Conservation (phyloP, 2,888 invertebrate genomes). For the Caenorhabditis sulstoni region DNA sequence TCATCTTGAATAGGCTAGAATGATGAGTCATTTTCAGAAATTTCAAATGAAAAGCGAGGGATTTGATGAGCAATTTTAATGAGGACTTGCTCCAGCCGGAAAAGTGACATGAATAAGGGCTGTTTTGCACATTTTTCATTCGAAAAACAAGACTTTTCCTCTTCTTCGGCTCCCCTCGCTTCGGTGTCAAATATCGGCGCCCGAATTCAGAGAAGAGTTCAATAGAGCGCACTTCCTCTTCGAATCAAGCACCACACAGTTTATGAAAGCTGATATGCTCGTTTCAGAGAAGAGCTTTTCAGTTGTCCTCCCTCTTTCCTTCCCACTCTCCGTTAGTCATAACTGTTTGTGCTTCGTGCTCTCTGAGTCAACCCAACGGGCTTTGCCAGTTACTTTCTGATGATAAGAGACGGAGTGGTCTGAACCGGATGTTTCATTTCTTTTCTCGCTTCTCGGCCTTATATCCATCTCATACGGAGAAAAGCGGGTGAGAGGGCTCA, state of each 20-base stretch:
- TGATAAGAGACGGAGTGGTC: slow-evolving; percentile 14
- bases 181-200: slow-evolving; percentile 41
- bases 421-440: slow-evolving; percentile 19
- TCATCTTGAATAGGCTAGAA: background rate
- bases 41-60: background rate
- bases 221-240: background rate
- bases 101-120: slow-evolving; percentile 47
- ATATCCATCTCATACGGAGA: background rate
- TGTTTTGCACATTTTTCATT: slow-evolving; percentile 28
- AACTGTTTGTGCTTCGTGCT: slow-evolving; percentile 40
- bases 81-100: slow-evolving; percentile 36
- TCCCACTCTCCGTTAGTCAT: slow-evolving; percentile 30
- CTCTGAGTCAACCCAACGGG: slow-evolving; percentile 37
- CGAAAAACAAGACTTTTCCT: slow-evolving; percentile 19
- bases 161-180: background rate
- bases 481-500: slow-evolving; percentile 12
- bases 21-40: background rate
- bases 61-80: slow-evolving; percentile 47
- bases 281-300: background rate
- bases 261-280: slow-evolving; percentile 17
- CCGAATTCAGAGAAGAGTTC: slow-evolving; percentile 2
- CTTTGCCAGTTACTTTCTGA: slow-evolving; percentile 1
- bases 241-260: background rate
- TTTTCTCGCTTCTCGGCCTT: too few species aligned
- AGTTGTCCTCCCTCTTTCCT: background rate